These are phyloP conservation scores for Melanostoma scalare DNA, from an alignment of 2,888 invertebrate species.

Conservation along the genomic window DNA sequence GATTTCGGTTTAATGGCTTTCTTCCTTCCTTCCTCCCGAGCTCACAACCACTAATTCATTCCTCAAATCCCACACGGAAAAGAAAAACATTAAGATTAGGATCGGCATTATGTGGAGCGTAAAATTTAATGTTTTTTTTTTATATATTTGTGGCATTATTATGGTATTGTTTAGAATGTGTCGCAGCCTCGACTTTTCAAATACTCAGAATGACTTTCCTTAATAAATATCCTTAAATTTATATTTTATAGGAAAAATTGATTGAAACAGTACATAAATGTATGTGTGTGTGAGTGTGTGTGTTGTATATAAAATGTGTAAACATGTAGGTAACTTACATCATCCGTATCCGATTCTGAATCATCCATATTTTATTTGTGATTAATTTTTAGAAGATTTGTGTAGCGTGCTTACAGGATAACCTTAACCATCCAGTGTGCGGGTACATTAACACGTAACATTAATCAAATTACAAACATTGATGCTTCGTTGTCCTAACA, in stretches of 20 bases:
- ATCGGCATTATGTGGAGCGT: no score
- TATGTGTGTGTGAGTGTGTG: neutral
- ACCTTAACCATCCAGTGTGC: slow-evolving; percentile 50
- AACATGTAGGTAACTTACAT: slow-evolving; percentile 53
- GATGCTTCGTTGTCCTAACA: slow-evolving; percentile 44
- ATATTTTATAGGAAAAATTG: no score
- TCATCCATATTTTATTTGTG: slow-evolving; percentile 49
- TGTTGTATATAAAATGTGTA: neutral
- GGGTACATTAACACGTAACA: slow-evolving; percentile 39
- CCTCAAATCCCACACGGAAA: no score
- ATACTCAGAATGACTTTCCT: neutral
- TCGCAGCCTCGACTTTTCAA: neutral
- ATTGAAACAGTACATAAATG: no score
- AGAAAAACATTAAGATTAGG: no score
- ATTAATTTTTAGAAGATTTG: slow-evolving; percentile 28
- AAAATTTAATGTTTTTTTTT: no score
- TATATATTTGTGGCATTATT: slow-evolving; percentile 1
- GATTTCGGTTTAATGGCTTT: no score
- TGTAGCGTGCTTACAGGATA: slow-evolving; percentile 44
- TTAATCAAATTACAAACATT: slow-evolving; percentile 53
- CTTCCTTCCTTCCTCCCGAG: no score
- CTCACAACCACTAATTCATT: no score
- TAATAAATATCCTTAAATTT: slow-evolving; percentile 8
- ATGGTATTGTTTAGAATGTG: neutral
- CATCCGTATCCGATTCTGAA: slow-evolving; percentile 54